These are phyloP conservation scores for Bombus confusus DNA, from an alignment of 1,140 invertebrate species.

Conservation along the genomic window DNA sequence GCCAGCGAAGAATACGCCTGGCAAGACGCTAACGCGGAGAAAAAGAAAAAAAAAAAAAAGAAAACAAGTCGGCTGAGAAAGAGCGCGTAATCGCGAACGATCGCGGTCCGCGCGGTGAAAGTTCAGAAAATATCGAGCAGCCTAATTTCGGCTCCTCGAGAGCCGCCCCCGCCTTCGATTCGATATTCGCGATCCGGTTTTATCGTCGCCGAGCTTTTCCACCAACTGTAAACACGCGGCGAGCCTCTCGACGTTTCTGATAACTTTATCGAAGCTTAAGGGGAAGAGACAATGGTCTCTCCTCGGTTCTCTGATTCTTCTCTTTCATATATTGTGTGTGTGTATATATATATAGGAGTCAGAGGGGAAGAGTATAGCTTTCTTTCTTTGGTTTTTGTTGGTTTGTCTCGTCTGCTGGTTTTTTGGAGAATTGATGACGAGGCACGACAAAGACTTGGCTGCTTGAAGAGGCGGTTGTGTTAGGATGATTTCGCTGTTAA, in stretches of 20 bases:
- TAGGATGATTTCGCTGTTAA: background rate
- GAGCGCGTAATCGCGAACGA: background rate
- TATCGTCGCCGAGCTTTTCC: background rate
- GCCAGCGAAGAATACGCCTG: background rate
- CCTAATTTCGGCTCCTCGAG: constrained; percentile 34
- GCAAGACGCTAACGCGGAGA: background rate
- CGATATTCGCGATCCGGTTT: background rate
- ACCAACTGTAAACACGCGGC: constrained; percentile 16
- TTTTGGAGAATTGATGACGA: background rate
- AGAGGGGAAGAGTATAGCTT: too few relatives aligned
- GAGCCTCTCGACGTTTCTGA: background rate
- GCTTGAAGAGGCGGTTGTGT: background rate
- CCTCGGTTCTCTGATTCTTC: background rate
- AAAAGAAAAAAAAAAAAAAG: background rate
- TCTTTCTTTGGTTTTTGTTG: background rate
- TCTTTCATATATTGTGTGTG: too few relatives aligned
- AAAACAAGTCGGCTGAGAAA: background rate
- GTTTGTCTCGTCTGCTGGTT: background rate
- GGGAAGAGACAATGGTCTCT: constrained; percentile 1
- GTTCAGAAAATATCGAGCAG: constrained; percentile 31
- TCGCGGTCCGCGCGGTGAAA: constrained; percentile 3
- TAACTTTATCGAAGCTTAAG: constrained; percentile 27
- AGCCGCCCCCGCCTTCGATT: too few relatives aligned
- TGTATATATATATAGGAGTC: too few relatives aligned
- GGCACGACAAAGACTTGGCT: background rate